Evolutionary conservation across 1,140 invertebrate genomes (phyloP), one percentile per base, ranked within the genome.

Genomic region (Gonatopus flavifemur): DNA sequence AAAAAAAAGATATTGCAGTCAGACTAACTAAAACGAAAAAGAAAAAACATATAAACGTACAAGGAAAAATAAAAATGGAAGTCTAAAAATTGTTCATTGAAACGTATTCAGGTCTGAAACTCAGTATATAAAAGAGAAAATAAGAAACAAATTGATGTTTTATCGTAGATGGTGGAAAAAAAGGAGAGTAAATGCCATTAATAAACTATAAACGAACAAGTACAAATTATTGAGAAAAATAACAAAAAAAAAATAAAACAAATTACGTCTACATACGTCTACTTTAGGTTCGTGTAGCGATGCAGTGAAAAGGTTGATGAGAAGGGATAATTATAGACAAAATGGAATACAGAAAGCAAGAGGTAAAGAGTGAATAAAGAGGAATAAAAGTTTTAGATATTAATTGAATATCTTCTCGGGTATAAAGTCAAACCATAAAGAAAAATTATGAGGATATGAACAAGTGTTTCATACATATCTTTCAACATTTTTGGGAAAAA

Each of bases 131-230:
- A 51, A 55, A 39, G 46, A 59, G 45, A 66, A 64, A 45, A 49
- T 51, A 40, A 55, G 49, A 58, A 52, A 37, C 59, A 65, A 63
- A 61, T 69, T 62, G 66, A 71, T 65, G 62, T 67, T 67, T 66
- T 68, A 66, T 65, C 54, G 46, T 59, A 62, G 57, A 49, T 45
- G 45, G 24, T 9, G 12, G 25, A 21, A 33, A 33, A 7, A 13
- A 55, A 65, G 60, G 59, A 64, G 65, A 58, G 62, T 63, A 67
- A 72, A 77, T 68, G 70, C 70, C 74, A 76, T 72, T 74, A n/a
- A 76, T 68, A 72, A n/a, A 72, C 64, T 73, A n/a, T n/a, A n/a
- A 74, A 72, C 59, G 68, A 70, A 66, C 72, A 77, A 78, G 75
- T 78, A 78, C 76, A 78, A 77, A 78, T 77, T 76, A 70, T 70